Percentiles rank a stretch among this genome's conserved stretches.
These are phyloP conservation scores for Melangyna quadrimaculata DNA, from an alignment of 2,888 invertebrate genomes.

Conservation along the genomic window DNA sequence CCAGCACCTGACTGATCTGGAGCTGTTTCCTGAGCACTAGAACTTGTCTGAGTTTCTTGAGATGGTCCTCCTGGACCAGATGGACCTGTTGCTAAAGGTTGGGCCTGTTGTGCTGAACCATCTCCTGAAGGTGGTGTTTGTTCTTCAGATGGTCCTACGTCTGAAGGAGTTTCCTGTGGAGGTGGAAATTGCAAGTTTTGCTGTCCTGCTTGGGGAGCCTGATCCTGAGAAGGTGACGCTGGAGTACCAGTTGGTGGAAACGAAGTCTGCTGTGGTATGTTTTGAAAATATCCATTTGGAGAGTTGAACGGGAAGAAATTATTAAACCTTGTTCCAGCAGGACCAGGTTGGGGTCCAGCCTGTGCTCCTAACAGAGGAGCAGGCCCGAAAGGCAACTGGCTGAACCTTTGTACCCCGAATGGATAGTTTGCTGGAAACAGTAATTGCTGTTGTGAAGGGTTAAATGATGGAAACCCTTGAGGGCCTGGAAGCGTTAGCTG, in stretches of 20 bases:
- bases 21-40: neutral
- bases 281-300: conserved; percentile 39
- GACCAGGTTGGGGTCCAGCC: conserved; percentile 56
- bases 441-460: conserved; percentile 12
- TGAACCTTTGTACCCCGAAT: conserved; percentile 50
- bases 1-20: neutral
- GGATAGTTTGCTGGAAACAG: conserved; percentile 54
- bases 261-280: conserved; percentile 2
- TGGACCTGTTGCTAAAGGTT: neutral
- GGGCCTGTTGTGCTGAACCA: neutral
- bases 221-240: neutral
- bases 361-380: conserved; percentile 55
- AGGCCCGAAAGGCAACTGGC: conserved; percentile 57
- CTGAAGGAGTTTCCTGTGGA: neutral
- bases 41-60: neutral
- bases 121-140: neutral
- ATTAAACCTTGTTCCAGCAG: neutral
- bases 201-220: neutral
- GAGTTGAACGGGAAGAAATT: conserved; percentile 23
- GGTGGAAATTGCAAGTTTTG: neutral
- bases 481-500: neutral
- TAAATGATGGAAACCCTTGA: neutral
- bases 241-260: neutral
- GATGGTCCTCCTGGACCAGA: neutral
- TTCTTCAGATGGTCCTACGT: neutral